These are phyloP conservation scores for Phrynosoma blainvillii DNA, from an alignment of 2,113 vertebrate species.

Conservation along the genomic window DNA sequence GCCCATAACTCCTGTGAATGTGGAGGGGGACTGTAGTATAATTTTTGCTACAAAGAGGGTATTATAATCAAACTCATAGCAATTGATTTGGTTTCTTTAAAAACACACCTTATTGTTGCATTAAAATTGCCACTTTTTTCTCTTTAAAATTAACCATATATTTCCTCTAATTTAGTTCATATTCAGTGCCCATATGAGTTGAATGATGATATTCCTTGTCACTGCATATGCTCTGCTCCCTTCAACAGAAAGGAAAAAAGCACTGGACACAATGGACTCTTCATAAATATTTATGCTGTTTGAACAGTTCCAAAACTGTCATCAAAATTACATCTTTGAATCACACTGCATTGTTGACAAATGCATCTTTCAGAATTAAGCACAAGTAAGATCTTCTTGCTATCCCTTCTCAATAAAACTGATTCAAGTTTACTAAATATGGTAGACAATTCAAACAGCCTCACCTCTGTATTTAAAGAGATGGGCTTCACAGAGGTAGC, in stretches of 20 bases:
- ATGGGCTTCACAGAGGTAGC: neutral
- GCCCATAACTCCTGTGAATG: too few species aligned
- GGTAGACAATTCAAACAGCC: neutral
- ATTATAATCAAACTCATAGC: too few species aligned
- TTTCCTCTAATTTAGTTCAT: neutral
- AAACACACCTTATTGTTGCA: too few species aligned
- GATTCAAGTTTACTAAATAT: slow-evolving; percentile 18
- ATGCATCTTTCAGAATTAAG: accelerated
- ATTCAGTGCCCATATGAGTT: neutral
- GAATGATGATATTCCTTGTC: slow-evolving; percentile 2
- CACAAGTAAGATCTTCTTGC: neutral
- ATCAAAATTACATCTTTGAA: neutral
- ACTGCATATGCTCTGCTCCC: slow-evolving; percentile 4
- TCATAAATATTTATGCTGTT: neutral
- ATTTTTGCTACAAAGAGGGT: too few species aligned
- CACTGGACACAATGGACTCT: neutral
- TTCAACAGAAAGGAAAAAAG: neutral
- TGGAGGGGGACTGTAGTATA: too few species aligned
- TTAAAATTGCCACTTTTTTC: too few species aligned
- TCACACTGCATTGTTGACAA: neutral
- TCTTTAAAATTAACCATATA: too few species aligned
- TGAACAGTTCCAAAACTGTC: neutral
- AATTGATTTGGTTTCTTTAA: too few species aligned
- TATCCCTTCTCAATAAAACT: neutral
- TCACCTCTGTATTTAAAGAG: slow-evolving; percentile 5